phyloP scores from a whole-genome alignment of 2,888 invertebrate species.

The Cephonodes hylas region DNA sequence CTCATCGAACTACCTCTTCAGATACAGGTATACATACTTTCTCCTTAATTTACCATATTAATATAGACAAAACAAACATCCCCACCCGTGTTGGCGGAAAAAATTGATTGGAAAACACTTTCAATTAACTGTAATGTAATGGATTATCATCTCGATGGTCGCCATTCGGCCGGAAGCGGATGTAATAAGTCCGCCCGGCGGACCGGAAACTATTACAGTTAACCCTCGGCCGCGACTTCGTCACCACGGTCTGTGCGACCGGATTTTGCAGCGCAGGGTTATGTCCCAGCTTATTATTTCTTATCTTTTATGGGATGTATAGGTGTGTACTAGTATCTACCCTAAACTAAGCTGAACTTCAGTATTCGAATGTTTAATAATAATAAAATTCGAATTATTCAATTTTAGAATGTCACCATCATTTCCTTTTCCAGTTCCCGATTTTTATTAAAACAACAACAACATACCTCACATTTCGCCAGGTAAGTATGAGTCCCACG shows the following conservation, averaged over 20 bases:
- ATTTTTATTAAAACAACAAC: too few species aligned
- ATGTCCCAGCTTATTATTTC: background rate
- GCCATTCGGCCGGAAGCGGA: slow-evolving; percentile 45
- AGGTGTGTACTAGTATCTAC: too few species aligned
- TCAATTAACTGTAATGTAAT: slow-evolving; percentile 53
- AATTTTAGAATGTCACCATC: too few species aligned
- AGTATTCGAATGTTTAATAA: too few species aligned
- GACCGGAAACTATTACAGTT: slow-evolving; percentile 58
- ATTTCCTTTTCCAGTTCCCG: too few species aligned
- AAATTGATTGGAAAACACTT: slow-evolving; percentile 47
- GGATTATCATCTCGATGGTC: slow-evolving; percentile 45
- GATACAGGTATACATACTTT: too few species aligned
- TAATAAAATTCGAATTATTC: too few species aligned
- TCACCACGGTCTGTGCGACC: background rate
- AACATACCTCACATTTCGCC: too few species aligned
- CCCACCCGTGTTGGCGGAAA: background rate
- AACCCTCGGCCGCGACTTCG: slow-evolving; percentile 14
- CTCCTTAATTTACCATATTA: background rate
- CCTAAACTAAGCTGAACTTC: too few species aligned
- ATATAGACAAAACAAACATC: background rate
- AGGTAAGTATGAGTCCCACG: too few species aligned
- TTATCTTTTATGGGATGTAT: background rate
- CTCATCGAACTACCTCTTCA: too few species aligned
- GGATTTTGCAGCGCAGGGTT: background rate
- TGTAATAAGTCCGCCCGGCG: slow-evolving; percentile 56